Conservation (phyloP, 2,113 vertebrate species). For the Talpa occidentalis region DNA sequence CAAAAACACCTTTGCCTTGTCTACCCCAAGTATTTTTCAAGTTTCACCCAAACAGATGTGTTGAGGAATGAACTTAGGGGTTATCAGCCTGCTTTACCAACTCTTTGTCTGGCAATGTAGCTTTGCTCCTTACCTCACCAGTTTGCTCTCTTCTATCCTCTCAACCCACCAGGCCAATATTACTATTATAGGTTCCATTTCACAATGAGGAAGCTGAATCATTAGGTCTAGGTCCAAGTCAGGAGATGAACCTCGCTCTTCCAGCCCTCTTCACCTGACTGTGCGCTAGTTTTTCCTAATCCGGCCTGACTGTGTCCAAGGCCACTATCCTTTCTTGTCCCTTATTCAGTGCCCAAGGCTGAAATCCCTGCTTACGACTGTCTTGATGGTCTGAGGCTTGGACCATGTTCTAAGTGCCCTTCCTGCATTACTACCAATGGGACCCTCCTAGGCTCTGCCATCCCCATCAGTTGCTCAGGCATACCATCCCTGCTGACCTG, state of each 20-base stretch:
- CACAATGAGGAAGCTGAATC: not conserved
- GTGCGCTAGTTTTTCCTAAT: not conserved
- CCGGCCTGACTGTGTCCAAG: not conserved
- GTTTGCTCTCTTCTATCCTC: not conserved
- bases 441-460: not conserved
- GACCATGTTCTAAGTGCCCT: not conserved
- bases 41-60: constrained; percentile 35
- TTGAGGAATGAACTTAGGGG: not conserved
- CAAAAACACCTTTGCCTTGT: not conserved
- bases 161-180: not conserved
- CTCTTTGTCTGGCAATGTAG: not conserved
- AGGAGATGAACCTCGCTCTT: not conserved
- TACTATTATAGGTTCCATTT: not conserved
- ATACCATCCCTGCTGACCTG: not conserved
- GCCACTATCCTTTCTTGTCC: not conserved
- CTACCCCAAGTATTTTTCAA: not conserved
- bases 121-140: not conserved
- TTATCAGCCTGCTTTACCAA: not conserved
- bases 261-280: not conserved
- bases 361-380: not conserved
- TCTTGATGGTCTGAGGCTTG: not conserved
- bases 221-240: not conserved
- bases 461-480: not conserved
- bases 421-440: not conserved
- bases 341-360: not conserved